Conservation (phyloP, 2,113 vertebrate species). For the Bos javanicus region DNA sequence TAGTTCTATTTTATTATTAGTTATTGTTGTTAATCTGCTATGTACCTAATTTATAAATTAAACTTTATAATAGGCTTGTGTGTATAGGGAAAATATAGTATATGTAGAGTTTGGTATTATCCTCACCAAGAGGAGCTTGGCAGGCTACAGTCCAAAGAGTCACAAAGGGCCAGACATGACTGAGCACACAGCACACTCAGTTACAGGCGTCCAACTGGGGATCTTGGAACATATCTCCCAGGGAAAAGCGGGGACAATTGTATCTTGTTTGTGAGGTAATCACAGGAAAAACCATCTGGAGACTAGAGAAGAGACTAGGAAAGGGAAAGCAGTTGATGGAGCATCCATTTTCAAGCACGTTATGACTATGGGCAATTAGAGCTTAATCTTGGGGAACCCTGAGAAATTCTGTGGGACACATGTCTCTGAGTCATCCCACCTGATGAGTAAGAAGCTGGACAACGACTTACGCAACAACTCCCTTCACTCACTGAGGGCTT, state of each 20-base stretch:
- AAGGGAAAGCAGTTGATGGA: not conserved
- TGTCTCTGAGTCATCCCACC: not conserved
- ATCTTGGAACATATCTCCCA: not conserved
- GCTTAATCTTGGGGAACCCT: not conserved
- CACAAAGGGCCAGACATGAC: not conserved
- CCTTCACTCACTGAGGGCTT: not conserved
- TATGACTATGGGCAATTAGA: not conserved
- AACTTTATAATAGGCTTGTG: not conserved
- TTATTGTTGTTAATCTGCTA: not conserved
- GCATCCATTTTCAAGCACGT: not conserved
- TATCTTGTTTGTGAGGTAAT: not conserved
- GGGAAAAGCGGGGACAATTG: not conserved
- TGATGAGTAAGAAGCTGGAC: not conserved
- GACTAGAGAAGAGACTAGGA: not conserved
- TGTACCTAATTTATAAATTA: not conserved
- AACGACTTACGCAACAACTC: not conserved
- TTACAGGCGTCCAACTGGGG: not conserved
- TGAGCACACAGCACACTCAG: not conserved
- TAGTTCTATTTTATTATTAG: not conserved
- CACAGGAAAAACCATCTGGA: not conserved
- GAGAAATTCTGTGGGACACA: not conserved
- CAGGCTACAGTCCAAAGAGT: not conserved
- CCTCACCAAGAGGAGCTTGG: not conserved
- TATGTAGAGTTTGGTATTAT: not conserved
- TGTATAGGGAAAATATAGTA: not conserved